Evolutionary conservation across 2,888 invertebrate species (phyloP).

Genomic region (Cloeon dipterum): DNA sequence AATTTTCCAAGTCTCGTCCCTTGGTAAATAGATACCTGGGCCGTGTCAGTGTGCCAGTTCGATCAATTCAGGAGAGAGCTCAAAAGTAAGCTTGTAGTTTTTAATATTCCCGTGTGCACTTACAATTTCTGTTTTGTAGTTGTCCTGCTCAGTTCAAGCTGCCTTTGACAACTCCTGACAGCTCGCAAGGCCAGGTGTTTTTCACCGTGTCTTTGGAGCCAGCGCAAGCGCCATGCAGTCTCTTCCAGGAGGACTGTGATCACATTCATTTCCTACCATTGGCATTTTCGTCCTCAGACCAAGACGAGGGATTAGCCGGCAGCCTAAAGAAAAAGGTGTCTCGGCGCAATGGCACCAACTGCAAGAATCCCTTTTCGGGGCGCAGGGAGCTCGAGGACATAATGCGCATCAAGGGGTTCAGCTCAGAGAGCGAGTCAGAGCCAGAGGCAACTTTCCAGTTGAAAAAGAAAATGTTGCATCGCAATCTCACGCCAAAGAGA

Average conservation of each 20-base stretch:
- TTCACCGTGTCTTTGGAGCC: constrained; percentile 6
- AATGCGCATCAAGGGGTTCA: constrained; percentile 5
- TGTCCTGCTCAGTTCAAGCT: constrained; percentile 6
- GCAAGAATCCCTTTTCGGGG: constrained; percentile 1
- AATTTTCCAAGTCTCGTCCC: constrained; percentile 21
- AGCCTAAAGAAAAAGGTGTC: neutral
- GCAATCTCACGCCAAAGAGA: constrained; percentile 1
- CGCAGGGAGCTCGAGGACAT: constrained; percentile 6
- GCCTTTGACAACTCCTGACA: constrained; percentile 4
- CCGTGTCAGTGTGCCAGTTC: constrained; percentile 18
- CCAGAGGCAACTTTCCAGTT: constrained; percentile 3
- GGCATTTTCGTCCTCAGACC: constrained; percentile 2
- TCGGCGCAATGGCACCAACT: neutral
- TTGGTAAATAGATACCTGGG: constrained; percentile 21
- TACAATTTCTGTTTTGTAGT: neutral
- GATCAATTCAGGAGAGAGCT: constrained; percentile 15
- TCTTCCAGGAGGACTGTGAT: constrained; percentile 1
- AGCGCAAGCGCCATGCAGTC: neutral
- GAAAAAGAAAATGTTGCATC: constrained; percentile 3
- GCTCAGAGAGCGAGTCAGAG: constrained; percentile 10
- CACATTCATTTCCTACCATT: constrained; percentile 1
- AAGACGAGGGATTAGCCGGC: constrained; percentile 3
- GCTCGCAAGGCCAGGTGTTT: constrained; percentile 4
- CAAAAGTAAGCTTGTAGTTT: constrained; percentile 7
- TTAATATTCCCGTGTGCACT: too few relatives aligned